Conservation (phyloP, 2,888 invertebrate species). For the Alcis repandata region DNA sequence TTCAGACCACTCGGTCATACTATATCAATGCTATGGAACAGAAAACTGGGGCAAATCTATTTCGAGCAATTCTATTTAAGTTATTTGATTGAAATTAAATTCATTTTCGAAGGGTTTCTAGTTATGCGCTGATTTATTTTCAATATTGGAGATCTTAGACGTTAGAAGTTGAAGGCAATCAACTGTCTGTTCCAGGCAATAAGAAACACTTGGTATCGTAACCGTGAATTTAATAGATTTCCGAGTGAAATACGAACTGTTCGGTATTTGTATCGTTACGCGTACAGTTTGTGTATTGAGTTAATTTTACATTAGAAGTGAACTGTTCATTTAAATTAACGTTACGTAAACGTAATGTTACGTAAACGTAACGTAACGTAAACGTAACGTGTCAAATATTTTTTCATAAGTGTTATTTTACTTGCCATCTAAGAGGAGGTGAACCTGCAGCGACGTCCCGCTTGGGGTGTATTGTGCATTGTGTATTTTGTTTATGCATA, state of each 20-base stretch:
- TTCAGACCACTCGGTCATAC: neutral
- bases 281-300: neutral
- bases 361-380: too few species aligned
- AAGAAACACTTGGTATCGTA: neutral
- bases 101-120: neutral
- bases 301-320: too few species aligned
- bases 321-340: too few species aligned
- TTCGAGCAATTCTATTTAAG: neutral
- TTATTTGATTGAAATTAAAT: neutral
- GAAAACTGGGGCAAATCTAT: slow-evolving; percentile 4
- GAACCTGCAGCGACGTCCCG: too few species aligned
- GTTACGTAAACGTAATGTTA: too few species aligned
- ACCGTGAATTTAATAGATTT: neutral
- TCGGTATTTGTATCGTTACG: neutral
- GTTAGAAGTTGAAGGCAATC: too few species aligned
- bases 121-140: neutral
- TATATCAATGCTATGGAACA: neutral
- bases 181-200: neutral
- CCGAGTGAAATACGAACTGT: neutral
- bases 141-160: neutral
- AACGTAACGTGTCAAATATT: too few species aligned
- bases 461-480: too few species aligned
- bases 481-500: too few species aligned
- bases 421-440: too few species aligned
- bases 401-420: too few species aligned